Evolutionary conservation across 1,140 invertebrate genomes (phyloP), one percentile per base, ranked within the genome.

Genomic region (Campoletis sonorensis): DNA sequence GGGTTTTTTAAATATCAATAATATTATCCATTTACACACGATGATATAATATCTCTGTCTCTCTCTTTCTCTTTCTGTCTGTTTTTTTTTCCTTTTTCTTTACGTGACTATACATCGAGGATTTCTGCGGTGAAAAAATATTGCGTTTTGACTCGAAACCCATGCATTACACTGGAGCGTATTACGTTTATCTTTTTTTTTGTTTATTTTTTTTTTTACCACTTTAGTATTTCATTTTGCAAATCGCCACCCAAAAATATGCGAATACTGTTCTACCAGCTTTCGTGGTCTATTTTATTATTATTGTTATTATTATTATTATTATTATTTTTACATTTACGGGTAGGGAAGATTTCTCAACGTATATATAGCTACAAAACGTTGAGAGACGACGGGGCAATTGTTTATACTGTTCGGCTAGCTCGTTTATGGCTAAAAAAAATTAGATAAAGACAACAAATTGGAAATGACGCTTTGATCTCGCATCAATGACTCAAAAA

Each of bases 61-160:
- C 40, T 45, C 40, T 45, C 40, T 45, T 11, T 45, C 40, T 45
- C 40, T 45, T 11, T 45, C 11, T 45, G 5, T 45, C 40, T 45
- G 5, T 45, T 11, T 45, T 58, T 58, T 58, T 11, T 45, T 13
- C 40, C 40, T 21, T 58, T 23, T n/a, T 58, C 21, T 58, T 58
- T 58, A 58, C 54, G 54, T 58, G 54, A 58, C 54, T 58, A 58
- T 58, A 58, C 54, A 81, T 82, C 81, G 77, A 84, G 84, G 82
- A 80, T 81, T 81, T 82, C 78, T 68, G 86, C 80, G 77, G 83
- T 88, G 85, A 85, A 86, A 88, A 88, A 88, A 88, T 88, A 88
- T 77, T 84, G 83, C 84, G 72, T 84, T 88, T 83, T 87, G 85
- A 81, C 88, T 84, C 83, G 85, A 85, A 85, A 85, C 81, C 83